phyloP scores from a whole-genome alignment of 2,797 vertebrate species.

The Tympanoctomys barrerae region DNA sequence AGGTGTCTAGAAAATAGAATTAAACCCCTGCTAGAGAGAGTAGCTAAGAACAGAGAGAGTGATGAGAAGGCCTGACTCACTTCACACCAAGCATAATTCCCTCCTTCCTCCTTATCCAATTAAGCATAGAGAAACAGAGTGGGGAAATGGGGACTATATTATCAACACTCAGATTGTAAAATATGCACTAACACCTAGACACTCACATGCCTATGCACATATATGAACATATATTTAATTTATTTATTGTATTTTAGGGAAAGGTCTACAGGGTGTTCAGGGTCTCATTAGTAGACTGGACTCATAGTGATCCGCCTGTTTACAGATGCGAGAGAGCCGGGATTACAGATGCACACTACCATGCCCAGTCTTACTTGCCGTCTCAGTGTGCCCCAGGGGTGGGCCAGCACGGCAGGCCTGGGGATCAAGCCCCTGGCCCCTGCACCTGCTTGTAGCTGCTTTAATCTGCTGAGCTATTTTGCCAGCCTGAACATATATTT shows the following conservation, averaged over 20 bases:
- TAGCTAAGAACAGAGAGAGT: neutral
- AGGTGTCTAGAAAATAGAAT: neutral
- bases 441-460: too few species aligned
- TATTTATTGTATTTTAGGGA: too few species aligned
- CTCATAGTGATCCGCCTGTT: too few species aligned
- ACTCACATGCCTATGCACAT: neutral
- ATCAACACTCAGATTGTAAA: neutral
- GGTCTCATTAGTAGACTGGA: too few species aligned
- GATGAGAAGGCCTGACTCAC: neutral
- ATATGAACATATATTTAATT: neutral
- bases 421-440: too few species aligned
- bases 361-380: too few species aligned
- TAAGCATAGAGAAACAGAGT: neutral
- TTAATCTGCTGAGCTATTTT: too few species aligned
- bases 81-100: neutral
- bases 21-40: neutral
- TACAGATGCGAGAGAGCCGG: too few species aligned
- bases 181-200: neutral
- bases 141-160: neutral
- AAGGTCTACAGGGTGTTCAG: too few species aligned
- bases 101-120: neutral
- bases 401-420: too few species aligned
- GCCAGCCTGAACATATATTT: neutral
- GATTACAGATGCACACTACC: too few species aligned
- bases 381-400: too few species aligned